Percentiles rank a stretch among this genome's conserved stretches.
phyloP scores from a whole-genome alignment of 2,797 vertebrate genomes.

The Hydrolagus colliei region DNA sequence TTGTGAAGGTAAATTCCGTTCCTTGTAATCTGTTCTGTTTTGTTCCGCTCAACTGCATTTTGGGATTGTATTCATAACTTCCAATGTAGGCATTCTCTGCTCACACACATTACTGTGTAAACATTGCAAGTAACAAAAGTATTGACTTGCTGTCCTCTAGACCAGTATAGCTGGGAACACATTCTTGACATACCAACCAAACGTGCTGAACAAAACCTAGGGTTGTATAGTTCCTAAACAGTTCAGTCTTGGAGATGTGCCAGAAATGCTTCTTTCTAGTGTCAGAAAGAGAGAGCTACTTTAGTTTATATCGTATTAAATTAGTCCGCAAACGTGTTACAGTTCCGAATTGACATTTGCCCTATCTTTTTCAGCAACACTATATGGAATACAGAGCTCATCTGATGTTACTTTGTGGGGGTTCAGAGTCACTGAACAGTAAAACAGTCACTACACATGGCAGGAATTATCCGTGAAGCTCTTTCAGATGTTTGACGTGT shows the following conservation, averaged over 20 bases:
- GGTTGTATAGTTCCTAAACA: not conserved
- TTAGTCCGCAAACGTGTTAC: not conserved
- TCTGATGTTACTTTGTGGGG: not conserved
- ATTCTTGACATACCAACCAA: no score
- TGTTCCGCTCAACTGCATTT: no score
- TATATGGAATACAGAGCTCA: slow-evolving; percentile 24
- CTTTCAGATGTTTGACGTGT: not conserved
- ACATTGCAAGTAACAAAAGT: no score
- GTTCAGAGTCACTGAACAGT: no score
- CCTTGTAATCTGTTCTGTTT: no score
- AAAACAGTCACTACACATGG: no score
- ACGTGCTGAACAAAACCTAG: not conserved
- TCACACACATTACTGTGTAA: no score
- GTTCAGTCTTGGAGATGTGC: not conserved
- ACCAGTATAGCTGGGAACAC: no score
- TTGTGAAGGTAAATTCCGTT: no score
- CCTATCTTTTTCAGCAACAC: slow-evolving; percentile 18
- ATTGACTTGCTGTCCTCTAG: no score
- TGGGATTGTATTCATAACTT: no score
- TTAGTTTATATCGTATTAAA: not conserved
- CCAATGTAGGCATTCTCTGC: no score
- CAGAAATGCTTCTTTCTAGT: not conserved
- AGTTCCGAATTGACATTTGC: not conserved
- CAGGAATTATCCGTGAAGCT: not conserved
- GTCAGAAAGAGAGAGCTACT: not conserved